Evolutionary conservation across 2,888 invertebrate genomes (phyloP), one percentile per base, ranked within the genome.

Genomic region (Aphodius granarius): DNA sequence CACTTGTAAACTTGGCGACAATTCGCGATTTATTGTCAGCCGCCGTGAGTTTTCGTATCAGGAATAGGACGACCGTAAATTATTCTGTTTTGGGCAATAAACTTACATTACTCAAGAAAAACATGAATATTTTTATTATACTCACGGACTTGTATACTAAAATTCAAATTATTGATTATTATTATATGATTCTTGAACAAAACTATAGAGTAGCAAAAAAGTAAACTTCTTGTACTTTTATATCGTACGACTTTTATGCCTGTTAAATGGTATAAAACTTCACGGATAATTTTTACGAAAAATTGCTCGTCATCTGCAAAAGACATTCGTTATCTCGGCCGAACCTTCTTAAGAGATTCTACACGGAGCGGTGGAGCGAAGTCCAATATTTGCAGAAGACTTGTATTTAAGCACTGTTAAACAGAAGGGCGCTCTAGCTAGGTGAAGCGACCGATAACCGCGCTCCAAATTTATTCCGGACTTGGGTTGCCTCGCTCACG

Each of bases 1-100:
- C 43, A 43, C 43, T 68, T 68, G 68, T 20, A 68, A 68, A 68
- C n/a, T 68, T 68, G n/a, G 68, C 68, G 20, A 21, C 43, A 43
- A 43, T 43, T 43, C 43, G 43, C 6, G 13, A 43, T 43, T 43
- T 43, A 43, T 43, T 43, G 43, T 13, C 43, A 6, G 6, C 13
- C 2, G 43, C 13, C 43, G n/a, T 43, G 43, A 43, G 13, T 9
- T 43, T 43, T 43, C 43, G 43, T 43, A 43, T 43, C 43, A 43
- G 43, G 43, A 13, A 43, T 9, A 43, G 43, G 43, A 43, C 43
- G 43, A 43, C 43, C 9, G 43, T 43, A 43, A 43, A 43, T 43
- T 43, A 43, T 43, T 43, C 43, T 43, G 43, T 43, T 43, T n/a
- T 43, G 3, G 9, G 43, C 13, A 43, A 43, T 43, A 43, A 43